Conservation (phyloP, 2,888 invertebrate genomes). For the Megaustenia siamemsis region DNA sequence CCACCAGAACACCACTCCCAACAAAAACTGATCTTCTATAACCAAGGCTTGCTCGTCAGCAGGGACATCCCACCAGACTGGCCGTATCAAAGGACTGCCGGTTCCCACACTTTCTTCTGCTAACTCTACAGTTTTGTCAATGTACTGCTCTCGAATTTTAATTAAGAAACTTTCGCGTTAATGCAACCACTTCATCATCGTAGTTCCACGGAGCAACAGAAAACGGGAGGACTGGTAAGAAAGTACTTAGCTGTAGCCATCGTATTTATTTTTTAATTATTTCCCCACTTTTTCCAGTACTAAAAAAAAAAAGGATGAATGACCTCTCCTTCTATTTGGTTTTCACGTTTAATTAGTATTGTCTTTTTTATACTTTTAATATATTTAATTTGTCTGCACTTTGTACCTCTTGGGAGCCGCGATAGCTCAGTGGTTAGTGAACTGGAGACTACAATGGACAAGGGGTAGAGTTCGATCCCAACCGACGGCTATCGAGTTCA, state of each 20-base stretch:
- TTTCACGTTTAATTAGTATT: too few relatives aligned
- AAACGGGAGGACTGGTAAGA: slow-evolving; percentile 94
- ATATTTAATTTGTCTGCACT: too few relatives aligned
- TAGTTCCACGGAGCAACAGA: slow-evolving; percentile 83
- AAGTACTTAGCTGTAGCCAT: slow-evolving; percentile 88
- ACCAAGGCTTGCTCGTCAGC: slow-evolving; percentile 87
- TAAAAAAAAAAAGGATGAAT: too few relatives aligned
- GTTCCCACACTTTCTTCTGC: slow-evolving; percentile 67
- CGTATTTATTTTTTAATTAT: too few relatives aligned
- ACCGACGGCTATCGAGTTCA: too few relatives aligned
- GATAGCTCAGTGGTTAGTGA: too few relatives aligned
- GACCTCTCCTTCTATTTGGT: too few relatives aligned
- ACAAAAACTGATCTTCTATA: slow-evolving; percentile 85
- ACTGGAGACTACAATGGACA: too few relatives aligned
- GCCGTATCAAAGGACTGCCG: slow-evolving; percentile 90
- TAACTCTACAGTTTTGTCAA: slow-evolving; percentile 64
- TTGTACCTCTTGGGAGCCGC: too few relatives aligned
- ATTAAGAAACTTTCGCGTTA: slow-evolving; percentile 63
- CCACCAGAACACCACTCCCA: slow-evolving; percentile 76
- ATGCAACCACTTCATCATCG: slow-evolving; percentile 62
- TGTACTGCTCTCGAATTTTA: slow-evolving; percentile 67
- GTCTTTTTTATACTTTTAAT: too few relatives aligned
- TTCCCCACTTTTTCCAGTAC: too few relatives aligned
- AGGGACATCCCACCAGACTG: slow-evolving; percentile 93
- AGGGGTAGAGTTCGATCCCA: too few relatives aligned